Evolutionary conservation across 2,113 vertebrate species (phyloP), one percentile per base, ranked within the genome.

Genomic region (Canis aureus): DNA sequence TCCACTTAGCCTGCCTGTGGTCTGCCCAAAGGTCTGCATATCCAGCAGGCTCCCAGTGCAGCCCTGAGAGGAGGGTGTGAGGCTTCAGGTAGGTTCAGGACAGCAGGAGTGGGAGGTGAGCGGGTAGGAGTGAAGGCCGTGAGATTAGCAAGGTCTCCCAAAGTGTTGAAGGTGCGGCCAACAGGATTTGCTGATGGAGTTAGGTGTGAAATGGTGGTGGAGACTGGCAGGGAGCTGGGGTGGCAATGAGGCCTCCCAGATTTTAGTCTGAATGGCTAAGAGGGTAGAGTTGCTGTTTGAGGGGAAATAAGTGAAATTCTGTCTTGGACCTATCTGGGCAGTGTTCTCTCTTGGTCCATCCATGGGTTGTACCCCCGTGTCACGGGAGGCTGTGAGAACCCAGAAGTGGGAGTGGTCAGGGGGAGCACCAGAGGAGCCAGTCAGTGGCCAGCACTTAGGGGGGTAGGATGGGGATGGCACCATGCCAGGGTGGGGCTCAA

Each of bases 381-480:
- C 59, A 8, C 1, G 2, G n/a, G 64, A 57, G 51, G 23, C 60
- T 7, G 19, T 29, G 76, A 32, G 62, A 23, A 25, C 32, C 38
- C 23, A 10, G 22, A 29, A 12, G 19, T 13, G 57, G 0, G 2
- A 15, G 43, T 22, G 86, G 25, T 76, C 8, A 3, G 35, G 55
- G 32, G 19, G 32, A 2, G 2, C 3, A 0, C 29, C 3, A 0
- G 22, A 19, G 11, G 43, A 35, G 55, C 80, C 8, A 11, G 35
- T 0, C 5, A 11, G 35, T 0, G 5, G 57, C 12, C 78, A 8
- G 73, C 1, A 43, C 19, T 32, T 3, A 5, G 38, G 57, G 57
- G 1, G 73, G 9, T 13, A 16, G 4, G 4, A 20, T 2, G 19
- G 16, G 71, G 0, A 20, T 8, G 12, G 86, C 25, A 15, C 66